A percentile compares a stretch with the other conserved stretches of the same genome.
Conservation (phyloP, 2,888 invertebrate species). For the Rhogogaster chlorosoma region DNA sequence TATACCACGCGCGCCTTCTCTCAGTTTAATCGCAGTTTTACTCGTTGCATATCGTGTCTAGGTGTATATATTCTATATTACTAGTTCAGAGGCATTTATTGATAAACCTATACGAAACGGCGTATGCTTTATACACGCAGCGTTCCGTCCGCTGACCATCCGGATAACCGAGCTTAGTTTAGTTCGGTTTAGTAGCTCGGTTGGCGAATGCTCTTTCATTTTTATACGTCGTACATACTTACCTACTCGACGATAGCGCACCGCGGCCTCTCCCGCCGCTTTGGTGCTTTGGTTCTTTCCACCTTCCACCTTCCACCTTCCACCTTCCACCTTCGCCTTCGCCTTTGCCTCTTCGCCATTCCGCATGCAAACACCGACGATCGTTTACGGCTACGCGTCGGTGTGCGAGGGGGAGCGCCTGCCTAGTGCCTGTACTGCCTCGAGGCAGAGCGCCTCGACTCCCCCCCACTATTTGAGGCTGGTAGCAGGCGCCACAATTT, state of each 20-base stretch:
- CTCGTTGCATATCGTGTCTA: background rate
- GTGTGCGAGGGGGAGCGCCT: conserved; percentile 14
- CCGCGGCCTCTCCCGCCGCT: background rate
- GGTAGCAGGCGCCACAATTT: conserved; percentile 69
- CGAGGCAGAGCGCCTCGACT: conserved; percentile 14
- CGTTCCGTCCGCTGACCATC: background rate
- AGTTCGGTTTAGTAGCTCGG: background rate
- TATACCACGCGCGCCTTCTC: background rate
- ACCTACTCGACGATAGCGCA: background rate
- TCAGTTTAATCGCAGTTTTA: background rate
- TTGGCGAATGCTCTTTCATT: background rate
- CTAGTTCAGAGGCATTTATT: background rate
- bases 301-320: conserved; percentile 6
- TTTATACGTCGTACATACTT: too few relatives aligned
- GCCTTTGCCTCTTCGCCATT: conserved; percentile 25
- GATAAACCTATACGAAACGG: background rate
- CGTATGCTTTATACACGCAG: too few relatives aligned
- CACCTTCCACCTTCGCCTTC: conserved; percentile 16
- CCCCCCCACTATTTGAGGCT: conserved; percentile 1
- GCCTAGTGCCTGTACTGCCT: conserved; percentile 25
- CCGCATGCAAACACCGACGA: conserved; percentile 4
- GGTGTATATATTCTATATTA: background rate
- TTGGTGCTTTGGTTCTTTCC: background rate
- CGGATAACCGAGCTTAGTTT: background rate
- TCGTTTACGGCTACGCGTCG: background rate